A percentile compares a stretch with the other conserved stretches of the same genome.
These are phyloP conservation scores for Merluccius polli DNA, from an alignment of 2,797 vertebrate genomes.

Conservation along the genomic window DNA sequence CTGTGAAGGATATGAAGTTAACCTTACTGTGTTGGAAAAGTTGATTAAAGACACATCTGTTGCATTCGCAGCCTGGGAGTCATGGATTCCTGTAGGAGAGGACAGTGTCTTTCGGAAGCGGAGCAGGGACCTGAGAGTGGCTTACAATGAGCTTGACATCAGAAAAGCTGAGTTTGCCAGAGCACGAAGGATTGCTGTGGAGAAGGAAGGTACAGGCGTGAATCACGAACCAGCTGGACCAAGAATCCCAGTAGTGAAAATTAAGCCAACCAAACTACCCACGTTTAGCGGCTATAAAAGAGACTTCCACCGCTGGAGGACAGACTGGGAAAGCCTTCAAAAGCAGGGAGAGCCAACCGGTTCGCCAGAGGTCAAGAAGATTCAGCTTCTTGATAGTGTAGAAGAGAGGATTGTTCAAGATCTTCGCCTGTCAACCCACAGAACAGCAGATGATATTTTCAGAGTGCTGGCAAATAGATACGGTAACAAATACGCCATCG, in stretches of 20 bases:
- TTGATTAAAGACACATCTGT: too few relatives aligned
- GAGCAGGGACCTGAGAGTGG: too few relatives aligned
- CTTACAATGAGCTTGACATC: too few relatives aligned
- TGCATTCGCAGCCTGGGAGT: too few relatives aligned
- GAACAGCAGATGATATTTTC: conserved; percentile 16
- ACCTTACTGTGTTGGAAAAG: too few relatives aligned
- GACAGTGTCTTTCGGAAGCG: too few relatives aligned
- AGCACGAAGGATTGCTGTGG: too few relatives aligned
- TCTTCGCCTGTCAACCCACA: background rate
- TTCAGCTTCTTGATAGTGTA: conserved; percentile 13
- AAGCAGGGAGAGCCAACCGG: conserved; percentile 13
- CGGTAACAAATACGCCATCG: background rate
- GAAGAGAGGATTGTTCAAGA: conserved; percentile 8
- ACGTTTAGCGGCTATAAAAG: conserved; percentile 6
- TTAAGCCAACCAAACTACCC: conserved; percentile 16
- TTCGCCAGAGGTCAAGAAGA: conserved; percentile 12
- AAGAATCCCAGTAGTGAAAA: background rate
- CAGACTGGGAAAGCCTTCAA: conserved; percentile 19
- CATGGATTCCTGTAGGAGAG: too few relatives aligned
- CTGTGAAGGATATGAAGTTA: too few relatives aligned
- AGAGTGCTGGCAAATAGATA: conserved; percentile 8
- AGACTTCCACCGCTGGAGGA: conserved; percentile 4
- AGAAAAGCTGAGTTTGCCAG: too few relatives aligned
- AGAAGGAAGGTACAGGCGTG: too few relatives aligned
- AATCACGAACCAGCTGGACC: too few relatives aligned